A percentile compares a stretch with the other conserved stretches of the same genome.
Evolutionary conservation across 1,140 invertebrate species (phyloP).

Genomic region (Calosoma granatense): DNA sequence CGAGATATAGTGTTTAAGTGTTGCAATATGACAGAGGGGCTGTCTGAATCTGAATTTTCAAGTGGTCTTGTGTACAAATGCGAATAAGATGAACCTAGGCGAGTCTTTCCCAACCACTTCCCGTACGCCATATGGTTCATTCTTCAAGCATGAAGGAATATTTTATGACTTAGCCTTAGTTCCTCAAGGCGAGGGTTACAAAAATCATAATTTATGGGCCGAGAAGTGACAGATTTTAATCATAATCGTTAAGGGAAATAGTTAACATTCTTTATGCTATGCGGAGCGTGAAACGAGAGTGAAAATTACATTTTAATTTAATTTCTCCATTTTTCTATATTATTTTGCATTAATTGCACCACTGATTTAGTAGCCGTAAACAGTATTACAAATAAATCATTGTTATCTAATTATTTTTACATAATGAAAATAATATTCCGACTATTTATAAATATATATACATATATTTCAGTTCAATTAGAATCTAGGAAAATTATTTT

Average conservation of each 20-base stretch:
- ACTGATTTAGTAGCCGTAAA: conserved; percentile 10
- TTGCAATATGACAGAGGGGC: no score
- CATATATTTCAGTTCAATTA: no score
- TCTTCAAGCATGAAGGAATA: background rate
- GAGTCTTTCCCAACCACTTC: no score
- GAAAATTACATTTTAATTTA: background rate
- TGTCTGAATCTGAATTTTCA: no score
- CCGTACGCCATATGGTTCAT: background rate
- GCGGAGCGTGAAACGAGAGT: background rate
- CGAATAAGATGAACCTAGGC: no score
- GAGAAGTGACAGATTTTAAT: background rate
- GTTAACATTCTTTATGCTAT: background rate
- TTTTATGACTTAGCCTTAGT: background rate
- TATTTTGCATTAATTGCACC: no score
- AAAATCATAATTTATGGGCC: background rate
- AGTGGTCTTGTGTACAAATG: no score
- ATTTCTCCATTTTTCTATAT: background rate
- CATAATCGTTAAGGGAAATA: background rate
- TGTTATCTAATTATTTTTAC: background rate
- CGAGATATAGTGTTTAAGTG: no score
- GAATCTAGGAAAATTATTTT: no score
- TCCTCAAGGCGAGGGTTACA: background rate
- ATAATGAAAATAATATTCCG: background rate
- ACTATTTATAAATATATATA: background rate
- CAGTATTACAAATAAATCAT: conserved; percentile 3